Conservation (phyloP, 2,888 invertebrate species). For the Neoscelio sp. region DNA sequence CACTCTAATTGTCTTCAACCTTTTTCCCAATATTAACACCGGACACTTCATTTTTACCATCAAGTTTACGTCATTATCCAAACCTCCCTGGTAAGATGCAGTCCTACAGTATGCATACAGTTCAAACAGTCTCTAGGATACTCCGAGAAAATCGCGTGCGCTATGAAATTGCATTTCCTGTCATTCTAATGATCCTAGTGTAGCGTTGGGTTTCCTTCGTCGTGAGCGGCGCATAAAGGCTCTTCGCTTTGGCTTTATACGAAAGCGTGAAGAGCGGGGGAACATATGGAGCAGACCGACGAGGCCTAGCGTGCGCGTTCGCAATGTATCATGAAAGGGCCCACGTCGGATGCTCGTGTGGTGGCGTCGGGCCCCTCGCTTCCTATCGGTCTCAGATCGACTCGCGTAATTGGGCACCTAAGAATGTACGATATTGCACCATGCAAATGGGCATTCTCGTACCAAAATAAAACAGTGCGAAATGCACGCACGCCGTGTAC, state of each 20-base stretch:
- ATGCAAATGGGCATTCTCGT: constrained; percentile 80
- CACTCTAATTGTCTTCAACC: too few relatives aligned
- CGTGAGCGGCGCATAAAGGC: constrained; percentile 41
- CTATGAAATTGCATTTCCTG: constrained; percentile 75
- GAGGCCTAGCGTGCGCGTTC: constrained; percentile 75
- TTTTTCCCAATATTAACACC: too few relatives aligned
- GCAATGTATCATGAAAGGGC: constrained; percentile 78
- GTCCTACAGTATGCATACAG: too few relatives aligned
- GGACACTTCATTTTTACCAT: too few relatives aligned
- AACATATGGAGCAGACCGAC: constrained; percentile 71
- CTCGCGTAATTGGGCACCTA: constrained; percentile 83
- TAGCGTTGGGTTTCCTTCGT: constrained; percentile 55
- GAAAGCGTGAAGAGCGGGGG: constrained; percentile 17
- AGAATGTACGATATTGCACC: constrained; percentile 83
- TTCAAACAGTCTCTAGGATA: too few relatives aligned
- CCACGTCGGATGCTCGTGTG: constrained; percentile 72
- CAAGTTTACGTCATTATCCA: too few relatives aligned
- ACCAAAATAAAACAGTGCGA: constrained; percentile 73
- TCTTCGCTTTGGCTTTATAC: constrained; percentile 47
- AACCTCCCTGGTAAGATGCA: too few relatives aligned
- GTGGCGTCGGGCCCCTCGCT: constrained; percentile 69
- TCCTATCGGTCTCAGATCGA: constrained; percentile 80
- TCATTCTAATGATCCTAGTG: constrained; percentile 73
- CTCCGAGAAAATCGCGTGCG: constrained; percentile 74
- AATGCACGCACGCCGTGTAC: constrained; percentile 64